Evolutionary conservation across 1,140 invertebrate species (phyloP).

Genomic region (Apolygus lucorum): DNA sequence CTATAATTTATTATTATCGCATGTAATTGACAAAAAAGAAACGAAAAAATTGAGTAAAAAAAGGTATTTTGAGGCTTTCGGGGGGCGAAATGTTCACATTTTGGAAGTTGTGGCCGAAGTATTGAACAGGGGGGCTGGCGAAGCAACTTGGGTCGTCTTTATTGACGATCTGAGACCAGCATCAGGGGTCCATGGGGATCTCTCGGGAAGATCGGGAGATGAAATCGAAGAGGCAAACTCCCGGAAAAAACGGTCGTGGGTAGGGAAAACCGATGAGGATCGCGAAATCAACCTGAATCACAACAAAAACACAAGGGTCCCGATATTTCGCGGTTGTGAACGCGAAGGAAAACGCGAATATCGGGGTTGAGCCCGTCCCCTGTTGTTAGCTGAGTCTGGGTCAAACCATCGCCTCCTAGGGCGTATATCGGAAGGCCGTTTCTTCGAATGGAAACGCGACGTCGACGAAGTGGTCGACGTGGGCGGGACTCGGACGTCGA

Average conservation of each 20-base stretch:
- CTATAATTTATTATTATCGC: not conserved
- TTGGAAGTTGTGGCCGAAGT: not conserved
- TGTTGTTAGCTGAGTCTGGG: not conserved
- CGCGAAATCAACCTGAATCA: not conserved
- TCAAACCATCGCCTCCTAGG: constrained; percentile 12
- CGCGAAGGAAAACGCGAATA: too few relatives aligned
- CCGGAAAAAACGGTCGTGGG: not conserved
- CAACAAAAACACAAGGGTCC: not conserved
- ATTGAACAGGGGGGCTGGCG: not conserved
- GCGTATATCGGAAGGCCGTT: not conserved
- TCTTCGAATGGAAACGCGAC: not conserved
- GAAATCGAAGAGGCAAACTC: not conserved
- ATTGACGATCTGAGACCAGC: not conserved
- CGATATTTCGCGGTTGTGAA: too few relatives aligned
- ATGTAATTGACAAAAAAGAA: too few relatives aligned
- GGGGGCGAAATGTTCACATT: not conserved
- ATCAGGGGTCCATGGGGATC: not conserved
- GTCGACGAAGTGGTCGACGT: not conserved
- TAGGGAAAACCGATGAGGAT: not conserved
- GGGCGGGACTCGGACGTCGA: not conserved
- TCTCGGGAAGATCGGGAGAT: not conserved
- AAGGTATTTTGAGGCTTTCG: not conserved
- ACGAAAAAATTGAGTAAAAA: not conserved
- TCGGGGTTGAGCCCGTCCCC: not conserved
- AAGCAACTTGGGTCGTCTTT: not conserved